Conservation (phyloP, 2,113 vertebrate genomes). For the Isurus oxyrinchus region DNA sequence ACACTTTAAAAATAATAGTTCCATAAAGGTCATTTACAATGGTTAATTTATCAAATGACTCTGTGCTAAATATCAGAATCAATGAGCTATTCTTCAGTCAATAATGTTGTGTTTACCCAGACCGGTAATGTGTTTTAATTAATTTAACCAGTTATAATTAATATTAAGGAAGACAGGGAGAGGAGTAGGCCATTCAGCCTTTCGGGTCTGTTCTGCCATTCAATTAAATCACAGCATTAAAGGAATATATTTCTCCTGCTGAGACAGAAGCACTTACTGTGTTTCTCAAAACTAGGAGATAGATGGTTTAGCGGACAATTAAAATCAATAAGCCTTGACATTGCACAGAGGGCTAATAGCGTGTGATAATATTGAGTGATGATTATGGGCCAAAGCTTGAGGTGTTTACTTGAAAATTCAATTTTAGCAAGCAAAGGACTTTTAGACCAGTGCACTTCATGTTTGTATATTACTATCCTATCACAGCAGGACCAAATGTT, state of each 20-base stretch:
- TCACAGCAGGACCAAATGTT: neutral
- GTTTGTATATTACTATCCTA: neutral
- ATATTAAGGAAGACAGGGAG: neutral
- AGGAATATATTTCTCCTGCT: neutral
- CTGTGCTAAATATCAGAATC: neutral
- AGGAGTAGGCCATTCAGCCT: neutral
- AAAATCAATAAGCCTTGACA: conserved; percentile 26
- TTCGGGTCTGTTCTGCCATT: neutral
- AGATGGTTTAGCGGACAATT: neutral
- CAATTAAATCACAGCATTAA: neutral
- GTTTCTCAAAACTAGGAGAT: neutral
- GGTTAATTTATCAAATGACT: neutral
- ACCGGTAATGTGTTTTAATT: neutral
- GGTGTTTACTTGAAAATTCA: neutral
- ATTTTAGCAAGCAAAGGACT: neutral
- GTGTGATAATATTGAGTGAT: conserved; percentile 1
- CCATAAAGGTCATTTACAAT: neutral
- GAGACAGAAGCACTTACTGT: neutral
- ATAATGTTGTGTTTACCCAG: neutral
- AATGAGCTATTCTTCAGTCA: neutral
- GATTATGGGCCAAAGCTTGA: neutral
- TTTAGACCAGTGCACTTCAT: neutral
- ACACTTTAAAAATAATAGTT: neutral
- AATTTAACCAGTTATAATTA: neutral
- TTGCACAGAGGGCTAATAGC: neutral